phyloP scores from a whole-genome alignment of 2,888 invertebrate species.

The Ecliptopera silaceata region DNA sequence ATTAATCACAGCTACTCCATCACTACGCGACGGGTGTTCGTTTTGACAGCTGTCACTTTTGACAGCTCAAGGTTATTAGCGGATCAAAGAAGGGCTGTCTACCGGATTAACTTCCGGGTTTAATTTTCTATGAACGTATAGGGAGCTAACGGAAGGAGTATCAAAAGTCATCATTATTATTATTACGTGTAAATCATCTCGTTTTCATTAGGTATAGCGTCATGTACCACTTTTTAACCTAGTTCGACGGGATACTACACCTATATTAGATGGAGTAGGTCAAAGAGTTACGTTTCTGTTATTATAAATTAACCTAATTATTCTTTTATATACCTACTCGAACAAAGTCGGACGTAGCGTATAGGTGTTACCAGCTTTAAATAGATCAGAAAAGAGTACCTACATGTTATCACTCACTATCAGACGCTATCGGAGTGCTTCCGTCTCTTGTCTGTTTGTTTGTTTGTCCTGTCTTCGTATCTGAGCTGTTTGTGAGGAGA shows the following conservation, averaged over 20 bases:
- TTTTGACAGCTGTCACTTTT: slow-evolving; percentile 58
- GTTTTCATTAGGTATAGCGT: too few species aligned
- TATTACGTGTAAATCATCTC: too few species aligned
- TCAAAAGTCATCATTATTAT: neutral
- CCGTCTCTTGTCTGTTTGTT: slow-evolving; percentile 30
- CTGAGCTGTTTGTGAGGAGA: slow-evolving; percentile 15
- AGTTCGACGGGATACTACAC: too few species aligned
- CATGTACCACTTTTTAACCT: too few species aligned
- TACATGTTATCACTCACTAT: slow-evolving; percentile 13
- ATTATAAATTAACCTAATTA: too few species aligned
- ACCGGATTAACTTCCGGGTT: slow-evolving; percentile 37
- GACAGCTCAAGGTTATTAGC: slow-evolving; percentile 60
- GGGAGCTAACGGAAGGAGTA: neutral
- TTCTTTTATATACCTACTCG: neutral
- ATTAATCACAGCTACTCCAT: slow-evolving; percentile 58
- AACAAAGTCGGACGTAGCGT: neutral
- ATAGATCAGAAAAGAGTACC: neutral
- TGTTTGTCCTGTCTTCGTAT: slow-evolving; percentile 22
- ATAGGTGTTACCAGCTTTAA: neutral
- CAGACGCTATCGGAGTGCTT: slow-evolving; percentile 19
- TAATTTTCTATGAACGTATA: neutral
- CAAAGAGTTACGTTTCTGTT: too few species aligned
- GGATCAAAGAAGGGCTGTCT: slow-evolving; percentile 47
- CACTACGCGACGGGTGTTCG: slow-evolving; percentile 46
- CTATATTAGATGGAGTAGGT: too few species aligned